phyloP scores from a whole-genome alignment of 2,113 vertebrate species.

The Thermophis baileyi region DNA sequence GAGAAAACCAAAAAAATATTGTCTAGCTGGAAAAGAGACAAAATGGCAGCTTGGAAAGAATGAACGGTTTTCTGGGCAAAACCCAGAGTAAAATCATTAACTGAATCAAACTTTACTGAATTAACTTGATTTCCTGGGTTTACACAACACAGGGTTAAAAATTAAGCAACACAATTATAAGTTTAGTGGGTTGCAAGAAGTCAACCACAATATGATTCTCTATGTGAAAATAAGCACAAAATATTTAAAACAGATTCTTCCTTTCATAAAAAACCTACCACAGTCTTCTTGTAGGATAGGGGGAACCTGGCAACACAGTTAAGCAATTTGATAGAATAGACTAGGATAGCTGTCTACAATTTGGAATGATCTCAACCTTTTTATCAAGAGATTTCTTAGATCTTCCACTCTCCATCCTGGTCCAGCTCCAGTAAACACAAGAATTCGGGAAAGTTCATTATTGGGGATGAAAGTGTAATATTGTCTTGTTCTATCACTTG shows the following conservation, averaged over 20 bases:
- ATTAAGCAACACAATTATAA: background rate
- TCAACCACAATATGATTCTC: background rate
- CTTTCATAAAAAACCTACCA: background rate
- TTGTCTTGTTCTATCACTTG: background rate
- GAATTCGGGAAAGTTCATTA: background rate
- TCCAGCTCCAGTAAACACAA: background rate
- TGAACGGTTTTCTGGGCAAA: background rate
- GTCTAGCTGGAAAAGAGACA: background rate
- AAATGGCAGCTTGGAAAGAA: background rate
- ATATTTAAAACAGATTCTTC: background rate
- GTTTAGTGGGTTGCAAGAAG: background rate
- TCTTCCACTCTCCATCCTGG: too few species aligned
- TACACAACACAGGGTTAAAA: background rate
- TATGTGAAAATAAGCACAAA: background rate
- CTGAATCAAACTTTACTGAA: background rate
- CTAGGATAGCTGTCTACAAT: background rate
- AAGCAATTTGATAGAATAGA: background rate
- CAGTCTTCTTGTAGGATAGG: background rate
- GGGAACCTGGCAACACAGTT: background rate
- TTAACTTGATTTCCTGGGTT: background rate
- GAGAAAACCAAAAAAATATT: background rate
- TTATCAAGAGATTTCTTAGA: background rate
- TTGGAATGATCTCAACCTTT: background rate
- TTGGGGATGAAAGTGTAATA: background rate
- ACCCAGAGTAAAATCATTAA: background rate